phyloP scores from a whole-genome alignment of 2,113 vertebrate species.

The Melanocharis versteri region DNA sequence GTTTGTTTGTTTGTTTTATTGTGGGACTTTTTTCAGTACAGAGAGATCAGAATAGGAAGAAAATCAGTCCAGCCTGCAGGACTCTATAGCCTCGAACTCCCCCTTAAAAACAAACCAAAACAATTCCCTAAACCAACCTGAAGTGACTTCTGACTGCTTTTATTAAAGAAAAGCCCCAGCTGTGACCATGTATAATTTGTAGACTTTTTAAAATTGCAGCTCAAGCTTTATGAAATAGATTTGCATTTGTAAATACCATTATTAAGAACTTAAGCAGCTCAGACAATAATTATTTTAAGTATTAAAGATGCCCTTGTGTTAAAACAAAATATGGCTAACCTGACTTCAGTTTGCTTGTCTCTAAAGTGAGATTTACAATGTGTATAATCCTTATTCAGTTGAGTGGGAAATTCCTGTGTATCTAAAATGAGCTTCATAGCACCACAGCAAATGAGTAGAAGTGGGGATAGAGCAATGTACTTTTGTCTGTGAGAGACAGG shows the following conservation, averaged over 20 bases:
- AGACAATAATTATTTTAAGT: neutral
- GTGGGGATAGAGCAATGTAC: neutral
- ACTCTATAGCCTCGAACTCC: neutral
- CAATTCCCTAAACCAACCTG: neutral
- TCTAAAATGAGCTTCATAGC: neutral
- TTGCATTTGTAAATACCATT: neutral
- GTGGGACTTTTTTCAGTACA: neutral
- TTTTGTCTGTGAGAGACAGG: neutral
- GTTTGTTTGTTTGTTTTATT: neutral
- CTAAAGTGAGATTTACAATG: neutral
- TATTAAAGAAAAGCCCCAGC: neutral
- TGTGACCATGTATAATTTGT: neutral
- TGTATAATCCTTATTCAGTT: neutral
- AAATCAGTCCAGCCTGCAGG: neutral
- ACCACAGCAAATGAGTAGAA: neutral
- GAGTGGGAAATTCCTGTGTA: neutral
- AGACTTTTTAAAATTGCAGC: neutral
- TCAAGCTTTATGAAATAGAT: neutral
- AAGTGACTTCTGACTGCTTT: neutral
- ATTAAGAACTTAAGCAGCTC: neutral
- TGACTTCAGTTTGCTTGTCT: neutral
- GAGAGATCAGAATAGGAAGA: neutral
- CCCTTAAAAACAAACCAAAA: neutral
- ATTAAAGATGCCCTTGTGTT: neutral
- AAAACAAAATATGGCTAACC: neutral